Evolutionary conservation across 2,113 vertebrate genomes (phyloP), one percentile per base, ranked within the genome.

Genomic region (Urocolius indicus): DNA sequence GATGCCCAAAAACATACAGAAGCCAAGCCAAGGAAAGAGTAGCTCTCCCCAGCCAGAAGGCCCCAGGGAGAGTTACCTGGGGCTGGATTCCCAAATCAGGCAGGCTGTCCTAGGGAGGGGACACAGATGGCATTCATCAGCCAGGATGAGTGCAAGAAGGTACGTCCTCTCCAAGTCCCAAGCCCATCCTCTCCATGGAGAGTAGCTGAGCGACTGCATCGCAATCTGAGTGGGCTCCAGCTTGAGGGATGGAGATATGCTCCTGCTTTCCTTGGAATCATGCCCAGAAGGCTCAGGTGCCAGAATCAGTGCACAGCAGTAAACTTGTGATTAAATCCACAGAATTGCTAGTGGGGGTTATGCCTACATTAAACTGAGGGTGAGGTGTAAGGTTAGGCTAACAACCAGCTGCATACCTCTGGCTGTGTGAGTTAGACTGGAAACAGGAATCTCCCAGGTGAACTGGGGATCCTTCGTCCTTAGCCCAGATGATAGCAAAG

Each of bases 91-190:
- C 61, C 49, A 52, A 66, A 52, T 36, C 13, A 65, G 36, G 30
- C 85, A 54, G 58, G 32, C 66, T 59, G 20, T 48, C 29, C 19
- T 23, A 51, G n/a, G 24, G 13, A 79, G 3, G n/a, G 16, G 3
- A 5, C 6, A 2, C 4, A 20, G 67, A 6, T 1, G 1, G 18
- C 1, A 0, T 45, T 41, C n/a, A n/a, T 59, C 29, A 65, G 8
- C 10, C n/a, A 54, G 51, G 26, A 62, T 0, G 2, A 79, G 62
- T 17, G 19, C 26, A 79, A 36, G 58, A 51, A 76, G 27, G 9
- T 30, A 26, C 6, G 2, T 67, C 5, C 55, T 83, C 22, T 69
- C 30, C 23, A 49, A 14, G 6, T 11, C 18, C 81, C 34, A 74
- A 76, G 26, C 6, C 20, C 36, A 22, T 45, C 18, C 32, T 43